Percentiles rank a stretch among this genome's conserved stretches.
Evolutionary conservation across 2,113 vertebrate species (phyloP).

Genomic region (Datnioides undecimradiatus): DNA sequence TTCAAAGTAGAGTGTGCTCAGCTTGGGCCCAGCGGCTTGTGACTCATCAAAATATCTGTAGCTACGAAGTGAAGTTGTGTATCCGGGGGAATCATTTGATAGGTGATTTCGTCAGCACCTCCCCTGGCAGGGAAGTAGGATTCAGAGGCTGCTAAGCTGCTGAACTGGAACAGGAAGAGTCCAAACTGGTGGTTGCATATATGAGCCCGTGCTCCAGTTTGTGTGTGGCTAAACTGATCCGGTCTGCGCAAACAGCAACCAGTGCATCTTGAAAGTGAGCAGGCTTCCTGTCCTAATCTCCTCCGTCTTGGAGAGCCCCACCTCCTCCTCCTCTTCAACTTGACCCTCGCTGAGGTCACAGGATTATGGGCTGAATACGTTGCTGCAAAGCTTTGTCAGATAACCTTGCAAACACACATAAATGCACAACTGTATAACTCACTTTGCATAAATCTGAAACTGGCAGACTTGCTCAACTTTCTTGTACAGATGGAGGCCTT

Average conservation of each 20-base stretch:
- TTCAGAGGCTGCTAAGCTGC: conserved; percentile 27
- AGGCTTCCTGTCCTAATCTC: conserved; percentile 22
- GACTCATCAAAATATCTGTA: conserved; percentile 69
- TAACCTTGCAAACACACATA: conserved; percentile 14
- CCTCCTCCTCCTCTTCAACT: conserved; percentile 28
- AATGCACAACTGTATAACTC: background rate
- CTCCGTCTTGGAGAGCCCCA: background rate
- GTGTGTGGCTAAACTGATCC: background rate
- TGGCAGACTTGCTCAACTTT: background rate
- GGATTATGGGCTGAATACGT: conserved; percentile 30
- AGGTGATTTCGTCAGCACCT: conserved; percentile 48
- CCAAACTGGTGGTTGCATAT: conserved; percentile 26
- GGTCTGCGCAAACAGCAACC: conserved; percentile 23
- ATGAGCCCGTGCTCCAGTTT: conserved; percentile 3
- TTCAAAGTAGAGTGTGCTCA: conserved; percentile 30
- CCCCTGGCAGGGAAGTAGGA: conserved; percentile 24
- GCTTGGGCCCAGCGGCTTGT: conserved; percentile 7
- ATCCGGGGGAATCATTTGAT: conserved; percentile 46
- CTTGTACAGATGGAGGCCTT: background rate
- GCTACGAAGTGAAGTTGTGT: background rate
- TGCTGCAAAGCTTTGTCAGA: conserved; percentile 13
- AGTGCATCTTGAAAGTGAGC: conserved; percentile 18
- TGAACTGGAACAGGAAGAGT: conserved; percentile 25
- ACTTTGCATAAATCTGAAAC: conserved; percentile 1
- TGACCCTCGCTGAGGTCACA: conserved; percentile 50